Conservation (phyloP, 2,888 invertebrate species). For the Physocephala rufipes region DNA sequence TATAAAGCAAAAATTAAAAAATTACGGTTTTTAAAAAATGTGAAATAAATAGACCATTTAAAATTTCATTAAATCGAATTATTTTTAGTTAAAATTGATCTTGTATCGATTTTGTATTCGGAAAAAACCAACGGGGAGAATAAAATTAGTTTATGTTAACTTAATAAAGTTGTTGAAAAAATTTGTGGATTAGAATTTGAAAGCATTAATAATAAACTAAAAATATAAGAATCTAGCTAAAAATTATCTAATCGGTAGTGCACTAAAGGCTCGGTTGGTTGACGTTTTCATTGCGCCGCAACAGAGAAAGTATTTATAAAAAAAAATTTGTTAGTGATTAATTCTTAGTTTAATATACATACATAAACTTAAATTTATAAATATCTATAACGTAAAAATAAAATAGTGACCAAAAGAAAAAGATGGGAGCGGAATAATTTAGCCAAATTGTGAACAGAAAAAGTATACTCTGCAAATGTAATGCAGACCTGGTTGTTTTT, state of each 20-base stretch:
- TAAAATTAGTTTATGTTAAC: conserved; percentile 13
- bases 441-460: conserved; percentile 21
- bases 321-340: not conserved
- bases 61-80: not conserved
- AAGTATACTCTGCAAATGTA: conserved; percentile 24
- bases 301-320: not conserved
- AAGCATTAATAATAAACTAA: conserved; percentile 13
- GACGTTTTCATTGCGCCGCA: not conserved
- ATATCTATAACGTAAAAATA: conserved; percentile 11
- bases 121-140: not conserved
- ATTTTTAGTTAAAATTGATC: conserved; percentile 8
- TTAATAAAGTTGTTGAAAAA: not conserved
- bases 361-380: not conserved
- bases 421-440: conserved; percentile 8
- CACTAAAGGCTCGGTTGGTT: conserved; percentile 1
- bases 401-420: not conserved
- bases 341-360: not conserved
- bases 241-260: conserved; percentile 34
- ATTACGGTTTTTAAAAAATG: not conserved
- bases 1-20: not conserved
- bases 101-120: conserved; percentile 35
- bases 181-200: conserved; percentile 11
- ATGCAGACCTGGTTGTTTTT: conserved; percentile 25
- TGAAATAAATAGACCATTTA: not conserved
- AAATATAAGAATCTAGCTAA: conserved; percentile 9